Base-by-base conservation (phyloP, 2,888 invertebrate genomes). In the Stenurella melanura region DNA sequence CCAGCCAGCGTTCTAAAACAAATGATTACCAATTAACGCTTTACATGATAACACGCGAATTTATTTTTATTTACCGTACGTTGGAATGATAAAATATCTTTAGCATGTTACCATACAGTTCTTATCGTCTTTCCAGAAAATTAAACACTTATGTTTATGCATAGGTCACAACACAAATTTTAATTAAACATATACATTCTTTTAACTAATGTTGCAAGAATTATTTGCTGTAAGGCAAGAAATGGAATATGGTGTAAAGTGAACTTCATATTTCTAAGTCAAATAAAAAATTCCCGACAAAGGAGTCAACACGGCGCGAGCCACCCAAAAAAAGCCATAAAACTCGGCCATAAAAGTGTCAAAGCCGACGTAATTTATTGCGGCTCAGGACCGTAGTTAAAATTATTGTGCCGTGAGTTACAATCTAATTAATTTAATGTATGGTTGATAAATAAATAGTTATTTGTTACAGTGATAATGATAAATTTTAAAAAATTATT, bases 21-120 rank as follows among this genome's bases (percentile, higher is more conserved):
- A 34, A 34, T 34, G 30, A 34, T 50, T 50, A 50, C 50, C n/a
- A 50, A 50, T 50, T 50, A 50, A 50, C 15, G 6, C 50, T 6
- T 50, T 50, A 50, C 1, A 50, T 50, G 50, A 50, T 50, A 50
- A 50, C 50, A 50, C 50, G 50, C n/a, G n/a, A n/a, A 50, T 50
- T 50, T 50, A 50, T n/a, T 50, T 50, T 50, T 50, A 50, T n/a
- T 50, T n/a, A n/a, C n/a, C n/a, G 50, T 50, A 50, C 15, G n/a
- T 5, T 50, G 50, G 15, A n/a, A n/a, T 50, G 12, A 50, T 50
- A 50, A 50, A 50, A n/a, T 50, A 50, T 42, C 12, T 42, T 7
- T 42, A 42, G 9, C 38, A 38, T 26, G 6, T 26, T 26, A 26
- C 26, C 2, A 38, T 7, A 38, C 38, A 50, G n/a, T 50, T 50